Base-by-base conservation (phyloP, 2,113 vertebrate genomes). In the Mionectes macconnelli region DNA sequence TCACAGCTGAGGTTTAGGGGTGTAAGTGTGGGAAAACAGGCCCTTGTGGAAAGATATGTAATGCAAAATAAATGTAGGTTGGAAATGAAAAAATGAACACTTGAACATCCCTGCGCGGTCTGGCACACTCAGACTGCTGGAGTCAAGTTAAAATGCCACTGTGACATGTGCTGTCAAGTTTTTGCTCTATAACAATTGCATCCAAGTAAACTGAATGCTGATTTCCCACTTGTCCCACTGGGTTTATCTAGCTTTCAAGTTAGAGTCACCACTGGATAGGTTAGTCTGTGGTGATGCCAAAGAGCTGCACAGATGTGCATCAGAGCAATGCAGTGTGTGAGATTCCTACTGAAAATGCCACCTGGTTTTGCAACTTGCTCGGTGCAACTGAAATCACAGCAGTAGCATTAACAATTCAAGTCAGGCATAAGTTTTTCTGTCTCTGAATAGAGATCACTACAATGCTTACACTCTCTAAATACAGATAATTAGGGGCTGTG, bases 401-500 rank as follows among this genome's bases (percentile, higher is more conserved):
- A 37, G 35, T 21, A 64, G 40, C 80, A 68, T 94, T 95, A 95
- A 89, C 28, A n/a, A 91, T 95, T 95, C 89, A 72, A 84, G 69
- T 94, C 96, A 94, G 91, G 75, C 53, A 49, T 39, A 92, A 91
- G 60, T 88, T 96, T 82, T 88, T 87, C 62, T 80, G 5, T 69
- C 60, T 90, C 77, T 89, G 85, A 91, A 77, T 75, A 93, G 72
- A 63, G 56, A 93, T 95, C 68, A n/a, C 56, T 64, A 83, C 78
- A 90, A 89, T 82, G 76, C 84, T 96, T 94, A 84, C 33, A 27
- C 60, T 94, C 40, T 79, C 81, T 95, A 95, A 95, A 96, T 87
- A 84, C 64, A 74, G 93, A 60, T 94, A 94, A 84, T 94, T 92
- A 94, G 68, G 70, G 78, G 64, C 88, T 95, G 87, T 91, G 76